These are phyloP conservation scores for Malthinus seriepunctatus DNA, from an alignment of 2,888 invertebrate genomes.

Conservation along the genomic window DNA sequence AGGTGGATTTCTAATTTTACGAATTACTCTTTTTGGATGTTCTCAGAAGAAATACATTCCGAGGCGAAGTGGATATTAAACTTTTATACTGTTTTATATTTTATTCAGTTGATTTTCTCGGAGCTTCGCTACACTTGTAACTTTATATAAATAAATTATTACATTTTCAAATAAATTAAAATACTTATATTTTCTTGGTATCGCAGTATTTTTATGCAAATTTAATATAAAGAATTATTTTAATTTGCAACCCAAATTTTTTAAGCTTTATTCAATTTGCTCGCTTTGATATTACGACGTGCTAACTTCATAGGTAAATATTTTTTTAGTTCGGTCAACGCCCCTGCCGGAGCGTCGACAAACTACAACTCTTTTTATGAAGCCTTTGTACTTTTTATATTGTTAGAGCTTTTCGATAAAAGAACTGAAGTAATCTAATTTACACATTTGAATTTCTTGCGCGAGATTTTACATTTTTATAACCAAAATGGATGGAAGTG, in stretches of 20 bases:
- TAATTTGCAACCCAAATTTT: conserved; percentile 5
- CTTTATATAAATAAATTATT: conserved; percentile 44
- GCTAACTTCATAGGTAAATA: conserved; percentile 47
- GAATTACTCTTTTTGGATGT: conserved; percentile 40
- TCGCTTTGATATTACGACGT: conserved; percentile 34
- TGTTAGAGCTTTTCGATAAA: conserved; percentile 51
- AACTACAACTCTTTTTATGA: conserved; percentile 45
- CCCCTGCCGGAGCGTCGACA: conserved; percentile 27
- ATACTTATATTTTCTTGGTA: conserved; percentile 24
- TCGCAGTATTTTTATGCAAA: conserved; percentile 13
- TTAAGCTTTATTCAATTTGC: conserved; percentile 2
- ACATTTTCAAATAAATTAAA: conserved; percentile 42
- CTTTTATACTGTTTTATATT: conserved; percentile 46
- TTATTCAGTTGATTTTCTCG: conserved; percentile 39
- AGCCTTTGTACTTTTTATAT: conserved; percentile 50
- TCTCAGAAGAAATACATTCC: conserved; percentile 36
- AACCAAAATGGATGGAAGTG: conserved; percentile 53
- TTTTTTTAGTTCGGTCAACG: conserved; percentile 36
- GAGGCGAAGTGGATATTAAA: conserved; percentile 42
- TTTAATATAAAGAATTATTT: conserved; percentile 6
- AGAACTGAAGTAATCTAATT: conserved; percentile 54
- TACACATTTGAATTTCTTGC: conserved; percentile 54
- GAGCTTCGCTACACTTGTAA: conserved; percentile 39
- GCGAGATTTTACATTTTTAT: conserved; percentile 52
- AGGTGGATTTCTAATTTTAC: conserved; percentile 44